phyloP scores from a whole-genome alignment of 1,140 invertebrate genomes.

The Anagrus nilaparvatae region DNA sequence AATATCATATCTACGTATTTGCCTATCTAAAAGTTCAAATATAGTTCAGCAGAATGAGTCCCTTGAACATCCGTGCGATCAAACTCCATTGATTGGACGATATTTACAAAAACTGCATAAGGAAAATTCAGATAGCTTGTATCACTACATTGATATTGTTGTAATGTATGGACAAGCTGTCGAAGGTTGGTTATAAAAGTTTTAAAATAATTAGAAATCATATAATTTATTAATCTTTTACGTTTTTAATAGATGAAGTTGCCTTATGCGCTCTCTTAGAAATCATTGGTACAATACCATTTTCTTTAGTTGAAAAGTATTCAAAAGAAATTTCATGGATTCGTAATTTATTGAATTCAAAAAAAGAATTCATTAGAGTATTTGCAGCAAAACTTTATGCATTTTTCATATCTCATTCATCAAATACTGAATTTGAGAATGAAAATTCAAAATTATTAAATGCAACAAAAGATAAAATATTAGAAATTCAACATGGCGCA shows the following conservation, averaged over 20 bases:
- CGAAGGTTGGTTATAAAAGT: slow-evolving; percentile 39
- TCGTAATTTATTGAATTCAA: slow-evolving; percentile 53
- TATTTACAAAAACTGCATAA: slow-evolving; percentile 44
- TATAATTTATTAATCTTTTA: slow-evolving; percentile 3
- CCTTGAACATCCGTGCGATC: slow-evolving; percentile 50
- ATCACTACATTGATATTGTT: slow-evolving; percentile 56
- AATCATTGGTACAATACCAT: slow-evolving; percentile 57
- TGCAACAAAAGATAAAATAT: slow-evolving; percentile 44
- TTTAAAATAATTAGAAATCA: slow-evolving; percentile 2
- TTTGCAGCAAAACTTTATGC: slow-evolving; percentile 57
- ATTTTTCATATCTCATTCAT: slow-evolving; percentile 48
- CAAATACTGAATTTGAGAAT: slow-evolving; percentile 44
- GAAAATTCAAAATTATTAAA: slow-evolving; percentile 45
- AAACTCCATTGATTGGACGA: slow-evolving; percentile 49
- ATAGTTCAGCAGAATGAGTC: slow-evolving; percentile 33
- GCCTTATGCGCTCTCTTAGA: slow-evolving; percentile 63
- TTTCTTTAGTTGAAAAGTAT: slow-evolving; percentile 48
- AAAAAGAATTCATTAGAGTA: slow-evolving; percentile 64
- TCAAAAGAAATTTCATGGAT: slow-evolving; percentile 52
- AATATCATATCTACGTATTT: slow-evolving; percentile 65
- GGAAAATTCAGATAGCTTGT: slow-evolving; percentile 44
- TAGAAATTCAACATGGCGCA: slow-evolving; percentile 66
- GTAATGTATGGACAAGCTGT: slow-evolving; percentile 50
- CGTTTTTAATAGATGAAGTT: slow-evolving; percentile 41
- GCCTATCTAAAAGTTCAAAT: slow-evolving; percentile 50